Percentiles rank a stretch among this genome's conserved stretches.
Conservation (phyloP, 2,888 invertebrate species). For the Cetonia aurata region DNA sequence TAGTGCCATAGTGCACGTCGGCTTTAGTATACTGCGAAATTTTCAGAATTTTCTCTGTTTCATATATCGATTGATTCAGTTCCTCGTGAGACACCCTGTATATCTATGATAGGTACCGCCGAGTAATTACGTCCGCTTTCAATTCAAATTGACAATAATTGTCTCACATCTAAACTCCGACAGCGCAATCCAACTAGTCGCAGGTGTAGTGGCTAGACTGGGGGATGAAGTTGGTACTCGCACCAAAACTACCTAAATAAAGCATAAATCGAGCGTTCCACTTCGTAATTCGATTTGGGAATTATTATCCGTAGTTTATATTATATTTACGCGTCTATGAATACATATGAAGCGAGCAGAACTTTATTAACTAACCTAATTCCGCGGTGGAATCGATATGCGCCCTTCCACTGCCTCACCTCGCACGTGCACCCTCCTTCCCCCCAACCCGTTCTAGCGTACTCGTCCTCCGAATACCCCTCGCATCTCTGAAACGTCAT, state of each 20-base stretch:
- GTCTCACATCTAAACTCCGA: not conserved
- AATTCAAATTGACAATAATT: not conserved
- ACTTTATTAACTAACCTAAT: conserved; percentile 39
- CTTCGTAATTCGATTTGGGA: conserved; percentile 40
- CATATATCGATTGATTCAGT: too few relatives aligned
- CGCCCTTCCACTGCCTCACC: not conserved
- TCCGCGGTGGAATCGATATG: conserved; percentile 30
- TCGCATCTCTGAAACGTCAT: too few relatives aligned
- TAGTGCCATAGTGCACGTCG: too few relatives aligned
- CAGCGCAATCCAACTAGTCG: not conserved
- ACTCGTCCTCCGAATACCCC: too few relatives aligned
- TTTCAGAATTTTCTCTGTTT: too few relatives aligned
- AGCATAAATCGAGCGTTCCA: not conserved
- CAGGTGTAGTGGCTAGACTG: not conserved
- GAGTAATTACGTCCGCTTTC: not conserved
- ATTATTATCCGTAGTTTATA: conserved; percentile 37
- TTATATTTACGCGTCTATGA: conserved; percentile 35
- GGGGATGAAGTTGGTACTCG: not conserved
- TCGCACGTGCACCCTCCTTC: not conserved
- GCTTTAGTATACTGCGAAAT: too few relatives aligned
- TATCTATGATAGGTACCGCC: too few relatives aligned
- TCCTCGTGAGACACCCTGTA: too few relatives aligned
- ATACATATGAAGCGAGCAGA: conserved; percentile 35
- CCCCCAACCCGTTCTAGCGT: too few relatives aligned
- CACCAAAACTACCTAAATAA: too few relatives aligned